Evolutionary conservation across 2,113 vertebrate genomes (phyloP), one percentile per base, ranked within the genome.

Genomic region (Myiagra hebetior): DNA sequence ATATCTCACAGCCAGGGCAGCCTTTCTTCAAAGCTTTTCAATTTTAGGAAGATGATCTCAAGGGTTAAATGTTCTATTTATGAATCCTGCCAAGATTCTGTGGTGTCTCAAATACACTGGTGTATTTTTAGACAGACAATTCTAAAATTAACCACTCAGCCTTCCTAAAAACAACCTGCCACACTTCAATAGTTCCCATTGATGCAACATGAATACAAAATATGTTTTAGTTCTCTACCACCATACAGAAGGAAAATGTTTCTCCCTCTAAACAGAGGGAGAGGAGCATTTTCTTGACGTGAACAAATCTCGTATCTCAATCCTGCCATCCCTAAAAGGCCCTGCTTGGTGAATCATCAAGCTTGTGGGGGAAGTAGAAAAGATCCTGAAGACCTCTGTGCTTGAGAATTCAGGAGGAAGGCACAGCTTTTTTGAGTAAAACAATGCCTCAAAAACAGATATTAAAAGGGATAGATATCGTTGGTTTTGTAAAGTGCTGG

Each of bases 161-260:
- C 82, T 91, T 89, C 69, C 67, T 89, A 82, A 94, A 91, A 93
- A 90, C 91, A 90, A 24, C 44, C 56, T 39, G 89, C 19, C 72
- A 69, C 60, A n/a, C 76, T 92, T 94, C 90, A 89, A 11, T 72
- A 89, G 52, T 23, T 94, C 64, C 42, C n/a, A 62, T 42, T 90
- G 83, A 91, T 74, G 83, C 67, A 77, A 65, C 15, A 46, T 64
- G 87, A 97, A 95, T 90, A 70, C 33, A 92, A 95, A 95, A 93
- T 22, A 83, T 3, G 1, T 68, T 93, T 92, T 37, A 35, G 47
- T 67, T 87, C 77, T 78, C 50, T 53, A 17, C 22, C 44, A 62
- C 27, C 33, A 84, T 86, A 39, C 2, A 33, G 35, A 83, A 82
- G 23, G 42, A 77, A 91, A 94, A 91, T 24, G 13, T 77, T 90